A percentile compares a stretch with the other conserved stretches of the same genome.
Evolutionary conservation across 2,113 vertebrate species (phyloP).

Genomic region (Protomyctophum bolini): DNA sequence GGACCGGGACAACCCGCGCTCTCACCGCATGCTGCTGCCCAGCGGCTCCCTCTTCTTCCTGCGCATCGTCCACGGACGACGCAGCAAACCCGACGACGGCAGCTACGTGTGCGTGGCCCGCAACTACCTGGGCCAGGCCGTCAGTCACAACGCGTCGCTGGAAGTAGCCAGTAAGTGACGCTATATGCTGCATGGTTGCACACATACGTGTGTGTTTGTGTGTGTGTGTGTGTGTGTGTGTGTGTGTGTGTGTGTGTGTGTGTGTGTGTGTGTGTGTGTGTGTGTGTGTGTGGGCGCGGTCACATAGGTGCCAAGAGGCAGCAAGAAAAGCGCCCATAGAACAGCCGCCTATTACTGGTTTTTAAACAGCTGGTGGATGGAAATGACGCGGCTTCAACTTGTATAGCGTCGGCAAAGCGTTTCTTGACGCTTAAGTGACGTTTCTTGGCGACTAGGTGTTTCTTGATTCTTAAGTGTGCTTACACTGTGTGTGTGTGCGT

Average conservation of each 20-base stretch:
- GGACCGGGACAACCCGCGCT: conserved; percentile 73
- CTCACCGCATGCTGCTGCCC: conserved; percentile 77
- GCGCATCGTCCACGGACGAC: conserved; percentile 90
- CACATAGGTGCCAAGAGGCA: too few species aligned
- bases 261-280: neutral
- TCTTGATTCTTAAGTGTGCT: too few species aligned
- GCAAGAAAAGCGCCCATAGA: too few species aligned
- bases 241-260: neutral
- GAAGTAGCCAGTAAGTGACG: conserved; percentile 94
- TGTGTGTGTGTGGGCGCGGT: neutral
- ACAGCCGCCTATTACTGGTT: too few species aligned
- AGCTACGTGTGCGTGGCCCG: conserved; percentile 93
- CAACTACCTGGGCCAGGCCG: conserved; percentile 95
- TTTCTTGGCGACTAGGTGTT: too few species aligned
- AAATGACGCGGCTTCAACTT: too few species aligned
- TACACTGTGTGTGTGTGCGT: too few species aligned
- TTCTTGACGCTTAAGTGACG: too few species aligned
- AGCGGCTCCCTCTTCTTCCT: conserved; percentile 94
- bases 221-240: too few species aligned
- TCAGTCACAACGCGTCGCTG: conserved; percentile 95
- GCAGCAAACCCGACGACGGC: conserved; percentile 91
- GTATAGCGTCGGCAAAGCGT: too few species aligned
- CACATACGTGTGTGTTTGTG: too few species aligned
- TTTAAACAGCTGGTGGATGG: too few species aligned
- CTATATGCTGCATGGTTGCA: neutral